These are phyloP conservation scores for Notospermus geniculatus DNA, from an alignment of 1,140 invertebrate genomes.

Conservation along the genomic window DNA sequence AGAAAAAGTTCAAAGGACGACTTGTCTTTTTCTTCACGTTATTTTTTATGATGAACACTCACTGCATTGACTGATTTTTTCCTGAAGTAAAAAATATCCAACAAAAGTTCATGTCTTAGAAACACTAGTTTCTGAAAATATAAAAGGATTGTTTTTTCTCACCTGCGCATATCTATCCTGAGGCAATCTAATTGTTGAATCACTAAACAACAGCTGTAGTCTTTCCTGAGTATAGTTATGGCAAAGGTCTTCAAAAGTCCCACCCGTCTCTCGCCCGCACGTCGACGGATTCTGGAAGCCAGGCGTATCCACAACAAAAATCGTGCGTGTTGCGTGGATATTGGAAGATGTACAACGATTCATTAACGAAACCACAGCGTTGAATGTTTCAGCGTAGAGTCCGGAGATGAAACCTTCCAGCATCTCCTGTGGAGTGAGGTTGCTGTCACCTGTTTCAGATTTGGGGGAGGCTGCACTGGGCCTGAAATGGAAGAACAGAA, in stretches of 20 bases:
- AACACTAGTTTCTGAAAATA: no score
- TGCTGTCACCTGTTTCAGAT: no score
- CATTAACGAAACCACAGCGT: conserved; percentile 81
- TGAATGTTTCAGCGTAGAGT: conserved; percentile 84
- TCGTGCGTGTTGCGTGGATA: conserved; percentile 74
- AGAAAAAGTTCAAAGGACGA: no score
- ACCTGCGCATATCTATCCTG: conserved; percentile 72
- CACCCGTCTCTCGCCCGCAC: conserved; percentile 71
- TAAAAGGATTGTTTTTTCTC: conserved; percentile 23
- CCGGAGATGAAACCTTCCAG: conserved; percentile 83
- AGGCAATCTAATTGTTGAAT: conserved; percentile 78
- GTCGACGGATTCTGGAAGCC: conserved; percentile 88
- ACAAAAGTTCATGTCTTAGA: no score
- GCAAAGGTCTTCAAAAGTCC: conserved; percentile 82
- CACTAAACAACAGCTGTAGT: conserved; percentile 85
- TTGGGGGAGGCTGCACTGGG: conserved; percentile 22
- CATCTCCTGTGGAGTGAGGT: conserved; percentile 66
- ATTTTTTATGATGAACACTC: no score
- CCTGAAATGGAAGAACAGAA: conserved; percentile 24
- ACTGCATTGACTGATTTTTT: no score
- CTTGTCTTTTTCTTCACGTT: no score
- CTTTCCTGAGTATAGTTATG: conserved; percentile 92
- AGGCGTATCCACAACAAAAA: conserved; percentile 81
- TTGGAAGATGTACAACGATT: conserved; percentile 81
- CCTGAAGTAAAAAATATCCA: no score